phyloP scores from a whole-genome alignment of 2,113 vertebrate species.

The Catharus fuscescens region DNA sequence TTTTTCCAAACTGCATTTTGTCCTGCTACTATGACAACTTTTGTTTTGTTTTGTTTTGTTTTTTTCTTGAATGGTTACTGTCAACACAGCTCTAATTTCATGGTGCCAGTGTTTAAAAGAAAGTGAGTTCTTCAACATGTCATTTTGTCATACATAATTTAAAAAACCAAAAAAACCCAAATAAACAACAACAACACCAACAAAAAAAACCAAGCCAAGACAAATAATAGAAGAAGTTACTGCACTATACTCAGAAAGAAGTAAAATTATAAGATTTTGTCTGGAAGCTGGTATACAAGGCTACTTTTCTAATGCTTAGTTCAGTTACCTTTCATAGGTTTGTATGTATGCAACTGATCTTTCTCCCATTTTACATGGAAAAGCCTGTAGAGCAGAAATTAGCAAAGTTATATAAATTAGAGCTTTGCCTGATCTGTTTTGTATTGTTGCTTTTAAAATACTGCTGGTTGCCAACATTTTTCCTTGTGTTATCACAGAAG shows the following conservation, averaged over 20 bases:
- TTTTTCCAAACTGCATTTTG: neutral
- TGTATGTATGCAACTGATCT: neutral
- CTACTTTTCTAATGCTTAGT: neutral
- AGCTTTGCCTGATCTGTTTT: neutral
- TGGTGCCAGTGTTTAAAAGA: neutral
- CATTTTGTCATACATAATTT: neutral
- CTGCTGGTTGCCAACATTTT: neutral
- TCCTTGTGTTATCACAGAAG: neutral
- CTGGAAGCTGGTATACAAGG: neutral
- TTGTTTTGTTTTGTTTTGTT: neutral
- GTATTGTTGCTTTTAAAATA: neutral
- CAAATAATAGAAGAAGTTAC: neutral
- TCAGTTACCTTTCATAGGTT: neutral
- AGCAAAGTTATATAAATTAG: neutral
- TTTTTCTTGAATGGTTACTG: neutral
- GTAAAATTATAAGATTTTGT: neutral
- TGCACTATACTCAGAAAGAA: neutral
- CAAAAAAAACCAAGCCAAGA: neutral
- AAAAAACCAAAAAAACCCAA: neutral
- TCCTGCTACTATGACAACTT: neutral
- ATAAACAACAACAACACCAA: too few species aligned
- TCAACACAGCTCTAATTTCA: neutral
- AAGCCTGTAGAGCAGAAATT: neutral
- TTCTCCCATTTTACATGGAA: neutral
- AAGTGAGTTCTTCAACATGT: neutral